Evolutionary conservation across 1,140 invertebrate species (phyloP).

Genomic region (Octopus bimaculoides): DNA sequence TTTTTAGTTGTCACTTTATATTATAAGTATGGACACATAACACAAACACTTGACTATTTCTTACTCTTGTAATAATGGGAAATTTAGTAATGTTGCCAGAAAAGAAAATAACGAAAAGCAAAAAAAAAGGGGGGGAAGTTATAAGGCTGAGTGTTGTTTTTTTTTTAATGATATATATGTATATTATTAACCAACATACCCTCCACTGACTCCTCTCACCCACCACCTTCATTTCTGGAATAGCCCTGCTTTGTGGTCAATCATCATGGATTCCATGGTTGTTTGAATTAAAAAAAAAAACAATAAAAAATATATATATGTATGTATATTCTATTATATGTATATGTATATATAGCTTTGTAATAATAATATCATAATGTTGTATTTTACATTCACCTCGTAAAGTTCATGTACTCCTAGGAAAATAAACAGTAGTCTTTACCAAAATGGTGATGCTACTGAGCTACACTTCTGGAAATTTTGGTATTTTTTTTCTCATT

Average conservation of each 20-base stretch:
- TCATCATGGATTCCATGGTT: neutral
- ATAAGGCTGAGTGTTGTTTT: constrained; percentile 4
- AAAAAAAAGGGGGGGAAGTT: neutral
- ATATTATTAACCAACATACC: neutral
- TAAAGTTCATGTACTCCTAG: constrained; percentile 3
- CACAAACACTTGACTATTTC: too few relatives aligned
- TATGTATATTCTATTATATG: too few relatives aligned
- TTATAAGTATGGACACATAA: too few relatives aligned
- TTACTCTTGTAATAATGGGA: too few relatives aligned
- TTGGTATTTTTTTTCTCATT: too few relatives aligned
- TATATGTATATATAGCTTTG: too few relatives aligned
- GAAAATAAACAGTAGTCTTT: constrained; percentile 1
- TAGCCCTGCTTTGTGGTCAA: neutral
- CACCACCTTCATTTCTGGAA: constrained; percentile 16
- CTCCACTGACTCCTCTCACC: constrained; percentile 1
- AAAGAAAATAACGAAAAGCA: neutral
- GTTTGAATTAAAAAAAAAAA: too few relatives aligned
- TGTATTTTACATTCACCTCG: constrained; percentile 2
- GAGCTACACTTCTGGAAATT: too few relatives aligned
- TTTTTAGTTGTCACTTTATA: too few relatives aligned
- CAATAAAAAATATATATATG: too few relatives aligned
- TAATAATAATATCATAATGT: neutral
- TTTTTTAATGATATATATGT: neutral
- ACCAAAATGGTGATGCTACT: neutral
- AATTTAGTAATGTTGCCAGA: neutral